Percentiles rank a stretch among this genome's conserved stretches.
These are phyloP conservation scores for Troides helena DNA, from an alignment of 2,888 invertebrate species.

Conservation along the genomic window DNA sequence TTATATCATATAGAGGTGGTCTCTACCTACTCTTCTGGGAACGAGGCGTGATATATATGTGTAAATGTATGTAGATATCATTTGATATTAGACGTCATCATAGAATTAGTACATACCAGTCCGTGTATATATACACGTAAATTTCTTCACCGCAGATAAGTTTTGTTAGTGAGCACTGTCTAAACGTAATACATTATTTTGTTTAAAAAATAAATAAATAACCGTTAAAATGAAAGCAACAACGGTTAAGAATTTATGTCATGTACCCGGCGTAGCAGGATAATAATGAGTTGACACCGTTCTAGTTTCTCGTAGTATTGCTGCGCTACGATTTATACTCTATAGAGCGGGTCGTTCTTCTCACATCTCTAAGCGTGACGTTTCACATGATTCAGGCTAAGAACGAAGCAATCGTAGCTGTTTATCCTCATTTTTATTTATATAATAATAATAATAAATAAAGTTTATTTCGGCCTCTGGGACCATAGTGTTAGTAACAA, in stretches of 20 bases:
- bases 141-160: background rate
- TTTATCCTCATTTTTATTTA: background rate
- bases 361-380: slow-evolving; percentile 6
- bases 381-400: slow-evolving; percentile 6
- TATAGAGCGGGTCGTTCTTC: slow-evolving; percentile 5
- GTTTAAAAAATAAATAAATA: background rate
- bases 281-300: slow-evolving; percentile 21
- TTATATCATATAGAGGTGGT: too few relatives aligned
- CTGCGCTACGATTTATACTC: slow-evolving; percentile 10
- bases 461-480: too few relatives aligned
- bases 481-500: too few relatives aligned
- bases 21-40: too few relatives aligned
- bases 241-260: slow-evolving; percentile 14
- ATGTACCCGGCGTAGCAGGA: slow-evolving; percentile 5
- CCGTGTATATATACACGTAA: background rate
- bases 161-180: background rate
- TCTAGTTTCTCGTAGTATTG: slow-evolving; percentile 10
- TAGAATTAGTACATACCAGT: too few relatives aligned
- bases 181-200: background rate
- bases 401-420: background rate
- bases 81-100: too few relatives aligned
- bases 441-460: too few relatives aligned
- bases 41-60: too few relatives aligned
- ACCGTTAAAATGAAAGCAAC: slow-evolving; percentile 1
- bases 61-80: too few relatives aligned